phyloP scores from a whole-genome alignment of 2,797 vertebrate species.

The Remorina albescens region DNA sequence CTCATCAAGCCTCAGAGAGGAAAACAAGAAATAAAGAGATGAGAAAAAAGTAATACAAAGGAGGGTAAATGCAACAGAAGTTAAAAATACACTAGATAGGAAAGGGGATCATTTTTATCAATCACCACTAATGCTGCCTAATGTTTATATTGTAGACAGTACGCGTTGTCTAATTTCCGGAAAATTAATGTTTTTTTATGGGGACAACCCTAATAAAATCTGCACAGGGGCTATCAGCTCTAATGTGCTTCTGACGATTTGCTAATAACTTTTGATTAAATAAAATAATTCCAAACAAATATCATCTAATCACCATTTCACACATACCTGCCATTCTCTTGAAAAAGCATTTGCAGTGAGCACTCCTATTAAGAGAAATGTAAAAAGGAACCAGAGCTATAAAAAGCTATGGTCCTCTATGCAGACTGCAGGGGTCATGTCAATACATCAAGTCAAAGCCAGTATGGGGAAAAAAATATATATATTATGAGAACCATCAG shows the following conservation, averaged over 20 bases:
- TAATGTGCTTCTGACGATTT: constrained; percentile 56
- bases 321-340: constrained; percentile 19
- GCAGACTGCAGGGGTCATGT: constrained; percentile 36
- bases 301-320: constrained; percentile 35
- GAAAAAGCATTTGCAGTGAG: not conserved
- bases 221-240: constrained; percentile 40
- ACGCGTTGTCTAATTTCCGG: constrained; percentile 46
- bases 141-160: constrained; percentile 62
- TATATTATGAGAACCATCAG: constrained; percentile 62
- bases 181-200: constrained; percentile 47
- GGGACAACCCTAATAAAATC: constrained; percentile 62
- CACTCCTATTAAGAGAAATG: constrained; percentile 15
- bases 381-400: not conserved
- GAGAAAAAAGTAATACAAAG: not conserved
- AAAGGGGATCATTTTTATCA: constrained; percentile 49
- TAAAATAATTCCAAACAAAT: constrained; percentile 48
- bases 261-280: constrained; percentile 70
- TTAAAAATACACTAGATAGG: constrained; percentile 26
- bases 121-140: constrained; percentile 59
- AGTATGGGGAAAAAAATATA: constrained; percentile 1
- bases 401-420: constrained; percentile 4
- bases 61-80: constrained; percentile 28
- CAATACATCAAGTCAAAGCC: constrained; percentile 37
- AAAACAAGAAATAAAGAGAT: not conserved
- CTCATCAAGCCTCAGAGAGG: not conserved